A percentile compares a stretch with the other conserved stretches of the same genome.
Evolutionary conservation across 2,888 invertebrate genomes (phyloP).

Genomic region (Lymantria monacha): DNA sequence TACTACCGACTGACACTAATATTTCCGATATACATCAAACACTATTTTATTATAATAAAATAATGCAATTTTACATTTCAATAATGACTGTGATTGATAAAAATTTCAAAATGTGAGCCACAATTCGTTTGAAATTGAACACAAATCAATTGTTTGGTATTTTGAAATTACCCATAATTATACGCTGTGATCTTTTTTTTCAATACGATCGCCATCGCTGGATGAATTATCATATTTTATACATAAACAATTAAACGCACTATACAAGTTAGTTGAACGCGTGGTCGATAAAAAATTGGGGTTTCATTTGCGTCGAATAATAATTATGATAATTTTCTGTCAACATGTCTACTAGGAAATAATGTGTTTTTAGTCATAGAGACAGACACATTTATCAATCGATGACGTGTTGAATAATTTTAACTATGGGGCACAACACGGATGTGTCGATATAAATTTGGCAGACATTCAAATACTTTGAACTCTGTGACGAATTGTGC

Average conservation of each 20-base stretch:
- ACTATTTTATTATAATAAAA: conserved; percentile 18
- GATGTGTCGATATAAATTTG: conserved; percentile 6
- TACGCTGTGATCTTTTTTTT: conserved; percentile 43
- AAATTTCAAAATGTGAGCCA: conserved; percentile 36
- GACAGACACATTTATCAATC: background rate
- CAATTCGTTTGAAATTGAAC: conserved; percentile 35
- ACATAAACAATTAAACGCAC: conserved; percentile 50
- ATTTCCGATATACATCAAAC: conserved; percentile 31
- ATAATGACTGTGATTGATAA: conserved; percentile 17
- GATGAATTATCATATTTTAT: conserved; percentile 60
- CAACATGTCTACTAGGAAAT: conserved; percentile 15
- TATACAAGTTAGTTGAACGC: conserved; percentile 18
- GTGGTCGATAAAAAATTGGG: conserved; percentile 29
- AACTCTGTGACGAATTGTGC: conserved; percentile 1
- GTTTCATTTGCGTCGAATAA: conserved; percentile 19
- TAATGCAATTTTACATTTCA: conserved; percentile 11
- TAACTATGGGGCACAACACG: conserved; percentile 5
- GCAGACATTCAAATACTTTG: conserved; percentile 15
- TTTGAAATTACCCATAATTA: conserved; percentile 61
- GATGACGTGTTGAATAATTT: conserved; percentile 6
- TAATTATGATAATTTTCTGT: conserved; percentile 28
- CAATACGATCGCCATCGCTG: conserved; percentile 47
- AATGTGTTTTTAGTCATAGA: conserved; percentile 1
- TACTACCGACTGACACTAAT: conserved; percentile 49
- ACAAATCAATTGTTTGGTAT: conserved; percentile 56